Conservation (phyloP, 2,797 vertebrate genomes). For the Moxostoma hubbsi region DNA sequence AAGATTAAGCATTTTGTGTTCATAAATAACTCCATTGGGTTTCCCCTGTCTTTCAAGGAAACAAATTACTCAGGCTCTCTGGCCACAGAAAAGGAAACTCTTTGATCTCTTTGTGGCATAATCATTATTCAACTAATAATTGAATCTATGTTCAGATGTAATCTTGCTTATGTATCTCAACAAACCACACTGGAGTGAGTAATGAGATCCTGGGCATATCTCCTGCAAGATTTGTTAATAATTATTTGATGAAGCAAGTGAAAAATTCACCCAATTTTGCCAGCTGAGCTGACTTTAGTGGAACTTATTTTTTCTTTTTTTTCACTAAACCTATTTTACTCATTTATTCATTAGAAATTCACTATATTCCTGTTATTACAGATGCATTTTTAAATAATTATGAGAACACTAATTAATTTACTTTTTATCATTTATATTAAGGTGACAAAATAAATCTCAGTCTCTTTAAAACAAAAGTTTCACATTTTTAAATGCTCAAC, state of each 20-base stretch:
- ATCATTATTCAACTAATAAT: background rate
- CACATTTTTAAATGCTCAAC: too few species aligned
- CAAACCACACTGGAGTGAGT: constrained; percentile 6
- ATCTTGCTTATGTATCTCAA: constrained; percentile 8
- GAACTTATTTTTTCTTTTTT: background rate
- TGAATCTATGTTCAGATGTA: background rate
- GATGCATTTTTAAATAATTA: too few species aligned
- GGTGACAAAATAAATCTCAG: too few species aligned
- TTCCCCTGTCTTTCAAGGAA: constrained; percentile 32
- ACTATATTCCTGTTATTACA: background rate
- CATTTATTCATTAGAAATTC: background rate
- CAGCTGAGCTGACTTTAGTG: constrained; percentile 5
- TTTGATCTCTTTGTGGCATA: constrained; percentile 16
- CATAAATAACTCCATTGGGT: constrained; percentile 4
- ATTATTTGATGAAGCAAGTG: background rate
- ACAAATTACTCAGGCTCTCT: background rate
- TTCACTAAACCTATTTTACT: background rate
- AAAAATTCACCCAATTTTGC: background rate
- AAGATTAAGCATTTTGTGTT: background rate
- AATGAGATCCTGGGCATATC: constrained; percentile 5
- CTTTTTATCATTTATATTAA: too few species aligned
- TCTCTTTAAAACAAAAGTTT: too few species aligned
- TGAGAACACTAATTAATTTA: too few species aligned
- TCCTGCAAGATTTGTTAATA: background rate
- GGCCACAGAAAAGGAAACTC: constrained; percentile 2